Evolutionary conservation across 2,888 invertebrate genomes (phyloP).

Genomic region (Caenorhabditis imperialis): DNA sequence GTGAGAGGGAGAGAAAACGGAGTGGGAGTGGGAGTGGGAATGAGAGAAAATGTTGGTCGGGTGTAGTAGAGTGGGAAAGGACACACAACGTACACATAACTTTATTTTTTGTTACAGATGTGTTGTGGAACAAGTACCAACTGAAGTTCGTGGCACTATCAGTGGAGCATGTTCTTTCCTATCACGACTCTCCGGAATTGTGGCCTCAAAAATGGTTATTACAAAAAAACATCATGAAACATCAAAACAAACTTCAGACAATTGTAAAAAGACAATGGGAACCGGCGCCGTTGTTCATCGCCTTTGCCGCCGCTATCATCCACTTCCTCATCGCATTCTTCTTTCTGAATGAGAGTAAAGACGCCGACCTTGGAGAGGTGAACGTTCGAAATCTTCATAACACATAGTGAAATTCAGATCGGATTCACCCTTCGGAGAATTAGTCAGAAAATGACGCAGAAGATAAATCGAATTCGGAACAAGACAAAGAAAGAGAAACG

Average conservation of each 20-base stretch:
- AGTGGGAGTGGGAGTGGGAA: background rate
- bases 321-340: conserved; percentile 51
- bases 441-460: conserved; percentile 23
- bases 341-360: conserved; percentile 46
- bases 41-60: background rate
- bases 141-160: conserved; percentile 51
- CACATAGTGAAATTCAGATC: conserved; percentile 10
- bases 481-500: conserved; percentile 34
- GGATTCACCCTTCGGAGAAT: conserved; percentile 40
- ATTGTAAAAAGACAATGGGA: conserved; percentile 39
- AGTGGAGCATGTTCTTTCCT: conserved; percentile 52
- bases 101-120: too few species aligned
- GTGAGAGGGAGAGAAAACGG: background rate
- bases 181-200: conserved; percentile 43
- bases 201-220: conserved; percentile 46
- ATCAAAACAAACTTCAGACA: conserved; percentile 17
- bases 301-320: conserved; percentile 25
- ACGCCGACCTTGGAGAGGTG: conserved; percentile 48
- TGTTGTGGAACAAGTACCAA: conserved; percentile 55
- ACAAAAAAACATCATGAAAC: conserved; percentile 1
- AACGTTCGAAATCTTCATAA: background rate
- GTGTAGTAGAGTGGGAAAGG: too few species aligned
- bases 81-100: too few species aligned
- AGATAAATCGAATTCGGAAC: conserved; percentile 24
- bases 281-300: conserved; percentile 48